Conservation (phyloP, 2,113 vertebrate species). For the Oncorhynchus tshawytscha region DNA sequence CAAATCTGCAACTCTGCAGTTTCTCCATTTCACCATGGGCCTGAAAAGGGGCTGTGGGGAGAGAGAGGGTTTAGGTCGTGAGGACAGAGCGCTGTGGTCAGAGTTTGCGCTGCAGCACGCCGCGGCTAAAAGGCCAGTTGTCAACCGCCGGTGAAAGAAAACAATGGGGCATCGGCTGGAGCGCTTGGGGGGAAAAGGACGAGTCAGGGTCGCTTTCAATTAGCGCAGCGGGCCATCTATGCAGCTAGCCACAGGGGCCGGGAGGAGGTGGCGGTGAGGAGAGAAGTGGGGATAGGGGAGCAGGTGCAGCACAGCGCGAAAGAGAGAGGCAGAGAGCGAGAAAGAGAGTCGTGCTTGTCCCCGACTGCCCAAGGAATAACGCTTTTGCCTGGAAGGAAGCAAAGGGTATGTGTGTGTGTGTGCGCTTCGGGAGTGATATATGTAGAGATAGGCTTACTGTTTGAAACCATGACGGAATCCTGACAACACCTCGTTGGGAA, state of each 20-base stretch:
- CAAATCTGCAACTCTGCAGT: constrained; percentile 34
- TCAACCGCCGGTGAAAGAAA: constrained; percentile 52
- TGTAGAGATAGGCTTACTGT: background rate
- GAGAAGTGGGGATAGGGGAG: background rate
- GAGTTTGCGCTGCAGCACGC: constrained; percentile 41
- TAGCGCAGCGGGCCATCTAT: constrained; percentile 55
- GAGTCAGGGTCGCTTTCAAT: constrained; percentile 69
- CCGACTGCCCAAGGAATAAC: constrained; percentile 9
- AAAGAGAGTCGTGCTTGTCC: constrained; percentile 3
- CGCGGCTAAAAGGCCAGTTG: constrained; percentile 64
- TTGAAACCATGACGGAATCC: constrained; percentile 6
- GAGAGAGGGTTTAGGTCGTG: background rate
- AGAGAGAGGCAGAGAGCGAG: constrained; percentile 15
- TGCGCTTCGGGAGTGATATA: background rate
- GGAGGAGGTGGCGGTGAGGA: constrained; percentile 3
- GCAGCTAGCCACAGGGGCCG: constrained; percentile 33
- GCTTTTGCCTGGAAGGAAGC: constrained; percentile 1
- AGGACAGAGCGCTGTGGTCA: constrained; percentile 23
- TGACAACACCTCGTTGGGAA: constrained; percentile 47
- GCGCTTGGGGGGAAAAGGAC: constrained; percentile 53
- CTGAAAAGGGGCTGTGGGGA: constrained; percentile 12
- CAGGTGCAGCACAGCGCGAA: background rate
- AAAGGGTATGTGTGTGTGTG: constrained; percentile 2
- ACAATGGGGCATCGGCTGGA: constrained; percentile 49
- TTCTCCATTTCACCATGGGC: constrained; percentile 23